phyloP scores from a whole-genome alignment of 2,797 vertebrate species.

The Ateles fusciceps region DNA sequence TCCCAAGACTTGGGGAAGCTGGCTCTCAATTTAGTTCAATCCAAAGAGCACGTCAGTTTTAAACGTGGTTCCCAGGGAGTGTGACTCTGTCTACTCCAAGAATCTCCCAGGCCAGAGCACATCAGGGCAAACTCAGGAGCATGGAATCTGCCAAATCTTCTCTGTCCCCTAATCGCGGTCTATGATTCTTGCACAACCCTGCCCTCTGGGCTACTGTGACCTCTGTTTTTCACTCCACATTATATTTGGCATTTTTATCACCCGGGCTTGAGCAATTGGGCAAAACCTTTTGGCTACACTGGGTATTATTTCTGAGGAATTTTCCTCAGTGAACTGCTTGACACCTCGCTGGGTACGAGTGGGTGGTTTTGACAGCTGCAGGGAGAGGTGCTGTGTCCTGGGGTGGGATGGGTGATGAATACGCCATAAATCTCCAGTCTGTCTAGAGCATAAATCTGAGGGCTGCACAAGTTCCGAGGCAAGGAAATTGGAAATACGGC shows the following conservation, averaged over 20 bases:
- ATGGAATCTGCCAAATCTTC: background rate
- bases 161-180: background rate
- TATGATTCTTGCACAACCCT: background rate
- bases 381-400: slow-evolving; percentile 61
- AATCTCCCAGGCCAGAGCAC: background rate
- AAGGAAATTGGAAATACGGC: slow-evolving; percentile 55
- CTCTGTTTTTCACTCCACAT: slow-evolving; percentile 70
- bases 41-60: background rate
- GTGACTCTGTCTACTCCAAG: background rate
- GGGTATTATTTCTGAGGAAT: slow-evolving; percentile 59
- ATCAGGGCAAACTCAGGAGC: background rate
- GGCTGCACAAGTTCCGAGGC: slow-evolving; percentile 13
- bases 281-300: slow-evolving; percentile 55
- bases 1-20: background rate
- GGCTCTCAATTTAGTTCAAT: background rate
- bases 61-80: accelerated
- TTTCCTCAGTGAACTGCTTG: slow-evolving; percentile 44
- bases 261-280: slow-evolving; percentile 58
- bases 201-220: slow-evolving; percentile 46
- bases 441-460: slow-evolving; percentile 31
- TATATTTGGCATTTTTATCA: slow-evolving; percentile 63
- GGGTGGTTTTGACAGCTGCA: slow-evolving; percentile 79
- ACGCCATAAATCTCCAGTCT: slow-evolving; percentile 45
- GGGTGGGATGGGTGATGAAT: slow-evolving; percentile 32
- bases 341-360: slow-evolving; percentile 43